Evolutionary conservation across 1,140 invertebrate genomes (phyloP), one percentile per base, ranked within the genome.

Genomic region (Odontomachus brunneus): DNA sequence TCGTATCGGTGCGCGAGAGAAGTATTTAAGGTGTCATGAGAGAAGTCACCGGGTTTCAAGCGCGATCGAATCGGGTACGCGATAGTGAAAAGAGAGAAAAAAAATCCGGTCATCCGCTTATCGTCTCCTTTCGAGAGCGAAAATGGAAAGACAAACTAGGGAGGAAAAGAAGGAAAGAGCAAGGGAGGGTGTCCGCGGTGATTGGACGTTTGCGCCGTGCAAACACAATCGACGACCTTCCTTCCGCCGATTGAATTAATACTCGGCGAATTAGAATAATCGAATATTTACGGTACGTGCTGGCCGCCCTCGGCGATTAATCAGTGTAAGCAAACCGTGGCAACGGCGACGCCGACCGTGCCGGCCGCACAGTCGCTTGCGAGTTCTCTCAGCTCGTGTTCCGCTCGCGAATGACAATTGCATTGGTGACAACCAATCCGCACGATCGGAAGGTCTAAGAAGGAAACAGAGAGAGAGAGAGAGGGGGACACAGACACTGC

Each of bases 261-360:
- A 73, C 44, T 7, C 72, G 82, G 83, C 67, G 82, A 82, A 85
- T 89, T 88, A 89, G 81, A 89, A 89, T 89, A 88, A 89, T 84
- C 82, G 86, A 84, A 85, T 88, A 86, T 89, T 89, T 86, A 84
- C 75, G 53, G 72, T 76, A 76, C 72, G 12, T 33, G 53, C 17
- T 33, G 65, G 51, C 65, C 53, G n/a, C 17, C 63, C n/a, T 19
- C 22, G 38, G 49, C 26, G 57, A 59, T 82, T 84, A 53, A 81
- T 74, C 78, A 67, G 59, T 38, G 66, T 49, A 82, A 73, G 48
- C 19, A 67, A 60, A 80, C 38, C 59, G 62, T 22, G 51, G 5
- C 57, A 19, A 38, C 12, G n/a, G 60, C 71, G 59, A 66, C 19
- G 72, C 38, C 38, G 38, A 51, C 49, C 60, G 51, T 51, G 66